phyloP scores from a whole-genome alignment of 2,888 invertebrate species.

The Cataglyphis rosenhaueri region DNA sequence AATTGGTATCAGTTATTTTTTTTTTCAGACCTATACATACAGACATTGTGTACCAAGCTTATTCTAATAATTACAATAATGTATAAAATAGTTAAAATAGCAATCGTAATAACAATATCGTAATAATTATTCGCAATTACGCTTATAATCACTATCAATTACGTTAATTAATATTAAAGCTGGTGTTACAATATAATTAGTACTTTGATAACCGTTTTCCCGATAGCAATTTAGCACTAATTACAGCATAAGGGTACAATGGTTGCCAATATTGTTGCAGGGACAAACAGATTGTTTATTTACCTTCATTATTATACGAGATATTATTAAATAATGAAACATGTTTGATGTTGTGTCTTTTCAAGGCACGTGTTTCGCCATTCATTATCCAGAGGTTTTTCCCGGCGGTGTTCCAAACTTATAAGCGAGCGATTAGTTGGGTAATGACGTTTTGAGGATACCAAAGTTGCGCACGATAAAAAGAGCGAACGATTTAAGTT shows the following conservation, averaged over 20 bases:
- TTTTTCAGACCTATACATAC: background rate
- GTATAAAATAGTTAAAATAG: slow-evolving; percentile 5
- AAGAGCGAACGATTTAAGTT: background rate
- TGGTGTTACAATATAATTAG: slow-evolving; percentile 47
- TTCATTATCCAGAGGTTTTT: background rate
- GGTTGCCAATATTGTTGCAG: slow-evolving; percentile 37
- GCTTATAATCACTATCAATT: slow-evolving; percentile 48
- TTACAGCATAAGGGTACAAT: slow-evolving; percentile 40
- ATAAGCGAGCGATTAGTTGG: background rate
- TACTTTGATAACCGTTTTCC: slow-evolving; percentile 48
- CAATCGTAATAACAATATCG: slow-evolving; percentile 23
- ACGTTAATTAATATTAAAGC: slow-evolving; percentile 51
- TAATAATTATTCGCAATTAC: slow-evolving; percentile 46
- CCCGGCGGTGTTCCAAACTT: background rate
- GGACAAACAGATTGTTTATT: slow-evolving; percentile 42
- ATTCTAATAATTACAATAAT: background rate
- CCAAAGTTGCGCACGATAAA: background rate
- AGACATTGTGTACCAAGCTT: slow-evolving; percentile 3
- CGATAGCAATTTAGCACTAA: slow-evolving; percentile 46
- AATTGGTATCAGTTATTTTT: background rate
- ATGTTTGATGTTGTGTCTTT: background rate
- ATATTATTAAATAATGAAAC: slow-evolving; percentile 31
- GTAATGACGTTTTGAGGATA: slow-evolving; percentile 9
- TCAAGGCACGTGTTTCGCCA: background rate
- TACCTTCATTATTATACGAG: slow-evolving; percentile 12